Base-by-base conservation (phyloP, 2,113 vertebrate species). In the Abramis brama region DNA sequence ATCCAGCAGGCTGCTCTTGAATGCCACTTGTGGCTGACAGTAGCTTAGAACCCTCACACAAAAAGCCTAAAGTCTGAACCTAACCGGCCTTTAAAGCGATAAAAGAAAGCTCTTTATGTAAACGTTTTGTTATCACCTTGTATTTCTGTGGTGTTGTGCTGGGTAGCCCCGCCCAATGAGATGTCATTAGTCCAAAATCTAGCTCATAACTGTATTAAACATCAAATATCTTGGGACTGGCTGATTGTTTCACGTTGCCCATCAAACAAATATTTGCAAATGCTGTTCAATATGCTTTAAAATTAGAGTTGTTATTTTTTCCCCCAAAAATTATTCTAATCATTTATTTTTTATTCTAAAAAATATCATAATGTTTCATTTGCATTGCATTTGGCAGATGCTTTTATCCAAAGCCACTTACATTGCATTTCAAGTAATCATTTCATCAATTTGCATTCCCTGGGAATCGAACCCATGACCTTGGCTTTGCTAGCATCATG, bases 11-110 rank as follows among this genome's bases (percentile, higher is more conserved):
- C 43, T 82, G 45, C 45, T 82, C 45, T 50, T 12, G 71, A 64
- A 75, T 60, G 62, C 75, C 57, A 84, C 77, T 74, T 79, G 87
- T 83, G 30, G 57, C 57, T 79, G 23, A 79, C 17, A 45, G 60
- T 88, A 52, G 80, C 50, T n/a, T 60, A 59, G 39, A 66, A 17
- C 2, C 30, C 59, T 55, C 52, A 62, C 52, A 78, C 5, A 1
- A 57, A 57, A 57, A 33, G 17, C 39, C 23, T 47, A 43, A 43
- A 43, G 71, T 47, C 71, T 11, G 8, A 45, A 74, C 23, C 12
- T 25, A 7, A 74, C 39, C 2, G 12, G 23, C n/a, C 12, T 74
- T 25, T 47, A 74, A 74, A 71, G 23, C 0, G 5, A 45, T 47
- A 74, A 47, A 74, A 23, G 19, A 10, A 23, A 36, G 36, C 23